These are phyloP conservation scores for Pharmacophagus antenor DNA, from an alignment of 2,888 invertebrate genomes.

Conservation along the genomic window DNA sequence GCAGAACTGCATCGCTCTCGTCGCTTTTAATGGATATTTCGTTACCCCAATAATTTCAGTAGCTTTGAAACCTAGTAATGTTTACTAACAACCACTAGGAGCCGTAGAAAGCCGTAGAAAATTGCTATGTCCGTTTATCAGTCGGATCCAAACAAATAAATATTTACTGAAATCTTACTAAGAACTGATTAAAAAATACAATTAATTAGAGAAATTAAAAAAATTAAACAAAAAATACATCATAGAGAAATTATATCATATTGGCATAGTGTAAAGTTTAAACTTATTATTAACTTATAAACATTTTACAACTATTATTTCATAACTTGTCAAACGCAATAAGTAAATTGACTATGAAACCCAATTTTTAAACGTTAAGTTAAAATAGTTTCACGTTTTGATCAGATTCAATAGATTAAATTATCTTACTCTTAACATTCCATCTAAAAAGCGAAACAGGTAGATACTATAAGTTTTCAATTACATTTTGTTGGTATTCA, in stretches of 20 bases:
- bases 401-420: neutral
- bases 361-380: neutral
- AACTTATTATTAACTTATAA: too few relatives aligned
- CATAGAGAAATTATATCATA: neutral
- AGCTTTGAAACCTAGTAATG: neutral
- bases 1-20: neutral
- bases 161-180: neutral
- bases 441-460: slow-evolving; percentile 22
- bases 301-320: neutral
- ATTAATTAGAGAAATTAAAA: neutral
- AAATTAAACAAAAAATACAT: neutral
- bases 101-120: neutral
- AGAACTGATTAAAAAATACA: too few relatives aligned
- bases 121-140: too few relatives aligned
- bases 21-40: neutral
- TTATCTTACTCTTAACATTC: slow-evolving; percentile 9
- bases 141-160: neutral
- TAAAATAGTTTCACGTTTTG: neutral
- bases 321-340: too few relatives aligned
- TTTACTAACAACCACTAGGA: neutral
- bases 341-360: neutral
- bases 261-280: neutral
- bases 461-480: slow-evolving; percentile 32
- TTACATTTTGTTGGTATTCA: slow-evolving; percentile 33
- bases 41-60: neutral